These are phyloP conservation scores for Tyto alba DNA, from an alignment of 2,113 vertebrate species.

Conservation along the genomic window DNA sequence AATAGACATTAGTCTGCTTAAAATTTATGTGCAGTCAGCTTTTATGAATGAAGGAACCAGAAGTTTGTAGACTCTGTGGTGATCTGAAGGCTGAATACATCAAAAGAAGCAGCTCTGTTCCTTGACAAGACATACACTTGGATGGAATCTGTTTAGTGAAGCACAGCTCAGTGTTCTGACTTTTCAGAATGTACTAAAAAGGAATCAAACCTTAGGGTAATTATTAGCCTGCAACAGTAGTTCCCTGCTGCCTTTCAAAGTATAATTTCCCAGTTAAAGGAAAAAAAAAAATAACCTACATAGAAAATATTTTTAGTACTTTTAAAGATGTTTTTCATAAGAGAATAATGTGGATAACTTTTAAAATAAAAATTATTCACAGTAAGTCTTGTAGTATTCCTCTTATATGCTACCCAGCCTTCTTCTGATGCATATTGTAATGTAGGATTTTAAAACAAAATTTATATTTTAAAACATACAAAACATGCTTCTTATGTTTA, in stretches of 20 bases:
- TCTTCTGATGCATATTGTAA: background rate
- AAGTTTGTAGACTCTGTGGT: background rate
- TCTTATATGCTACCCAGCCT: background rate
- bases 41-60: background rate
- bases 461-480: background rate
- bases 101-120: background rate
- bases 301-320: background rate
- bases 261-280: background rate
- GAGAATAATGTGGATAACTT: background rate
- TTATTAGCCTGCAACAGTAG: background rate
- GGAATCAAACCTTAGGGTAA: background rate
- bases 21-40: background rate
- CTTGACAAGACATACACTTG: background rate
- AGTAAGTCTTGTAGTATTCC: background rate
- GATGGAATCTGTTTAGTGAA: background rate
- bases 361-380: background rate
- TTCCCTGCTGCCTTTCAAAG: background rate
- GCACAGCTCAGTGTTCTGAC: background rate
- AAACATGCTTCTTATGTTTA: background rate
- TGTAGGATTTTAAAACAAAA: background rate
- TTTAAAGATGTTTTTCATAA: background rate
- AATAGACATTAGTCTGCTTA: background rate
- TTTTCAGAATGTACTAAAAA: conserved; percentile 21
- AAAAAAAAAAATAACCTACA: background rate
- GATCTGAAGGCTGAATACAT: background rate